Evolutionary conservation across 2,797 vertebrate species (phyloP).

Genomic region (Huso huso): DNA sequence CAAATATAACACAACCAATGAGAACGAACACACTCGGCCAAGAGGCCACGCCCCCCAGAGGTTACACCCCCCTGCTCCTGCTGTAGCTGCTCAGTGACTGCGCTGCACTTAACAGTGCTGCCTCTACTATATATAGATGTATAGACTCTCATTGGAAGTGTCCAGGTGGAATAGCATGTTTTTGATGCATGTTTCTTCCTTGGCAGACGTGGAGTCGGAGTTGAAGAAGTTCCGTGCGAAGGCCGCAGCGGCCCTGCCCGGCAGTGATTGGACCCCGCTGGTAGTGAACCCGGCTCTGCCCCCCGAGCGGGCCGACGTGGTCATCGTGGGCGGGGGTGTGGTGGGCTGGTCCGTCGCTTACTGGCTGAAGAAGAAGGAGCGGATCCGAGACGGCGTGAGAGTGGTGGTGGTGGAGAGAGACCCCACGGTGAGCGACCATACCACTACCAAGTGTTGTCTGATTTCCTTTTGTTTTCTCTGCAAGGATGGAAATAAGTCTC

Average conservation of each 20-base stretch:
- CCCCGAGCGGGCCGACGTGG: slow-evolving; percentile 66
- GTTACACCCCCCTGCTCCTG: neutral
- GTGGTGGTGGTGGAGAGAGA: slow-evolving; percentile 83
- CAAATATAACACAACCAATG: too few relatives aligned
- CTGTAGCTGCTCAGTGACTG: neutral
- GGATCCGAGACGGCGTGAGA: slow-evolving; percentile 32
- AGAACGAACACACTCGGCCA: too few relatives aligned
- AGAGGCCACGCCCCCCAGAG: too few relatives aligned
- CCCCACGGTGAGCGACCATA: slow-evolving; percentile 56
- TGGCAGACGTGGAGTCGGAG: slow-evolving; percentile 52
- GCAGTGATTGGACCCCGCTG: slow-evolving; percentile 51
- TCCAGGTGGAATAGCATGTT: neutral
- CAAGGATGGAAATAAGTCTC: neutral
- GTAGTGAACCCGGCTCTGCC: slow-evolving; percentile 50
- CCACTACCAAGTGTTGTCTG: too few relatives aligned
- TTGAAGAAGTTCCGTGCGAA: slow-evolving; percentile 52
- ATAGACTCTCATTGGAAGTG: neutral
- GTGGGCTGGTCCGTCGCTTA: slow-evolving; percentile 88
- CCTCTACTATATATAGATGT: neutral
- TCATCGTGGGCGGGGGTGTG: slow-evolving; percentile 86
- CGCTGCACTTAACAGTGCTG: neutral
- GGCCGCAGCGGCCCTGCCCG: slow-evolving; percentile 46
- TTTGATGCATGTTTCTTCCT: neutral
- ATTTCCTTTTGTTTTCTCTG: too few relatives aligned
- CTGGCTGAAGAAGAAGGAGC: slow-evolving; percentile 77